Evolutionary conservation across 2,888 invertebrate species (phyloP).

Genomic region (Arrhopalites spinosus): DNA sequence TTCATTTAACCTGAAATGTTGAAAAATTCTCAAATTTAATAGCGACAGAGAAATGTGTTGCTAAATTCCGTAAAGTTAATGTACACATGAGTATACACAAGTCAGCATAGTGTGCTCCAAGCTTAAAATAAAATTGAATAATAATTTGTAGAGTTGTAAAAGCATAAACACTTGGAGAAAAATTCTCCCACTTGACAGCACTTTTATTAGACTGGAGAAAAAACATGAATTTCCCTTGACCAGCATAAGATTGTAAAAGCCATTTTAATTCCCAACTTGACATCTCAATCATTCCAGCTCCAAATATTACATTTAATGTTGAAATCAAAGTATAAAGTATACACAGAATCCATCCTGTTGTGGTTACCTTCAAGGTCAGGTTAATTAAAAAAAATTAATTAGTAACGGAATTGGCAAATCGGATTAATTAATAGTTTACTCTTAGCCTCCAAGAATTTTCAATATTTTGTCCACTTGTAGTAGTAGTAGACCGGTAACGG

Average conservation of each 20-base stretch:
- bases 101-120: slow-evolving; percentile 29
- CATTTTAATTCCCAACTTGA: neutral
- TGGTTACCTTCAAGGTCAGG: too few species aligned
- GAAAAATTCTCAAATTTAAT: neutral
- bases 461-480: neutral
- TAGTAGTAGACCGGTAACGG: neutral
- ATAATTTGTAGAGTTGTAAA: slow-evolving; percentile 17
- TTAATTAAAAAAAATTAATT: too few species aligned
- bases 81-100: slow-evolving; percentile 15
- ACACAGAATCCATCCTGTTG: slow-evolving; percentile 2
- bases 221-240: slow-evolving; percentile 21
- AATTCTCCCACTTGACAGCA: neutral
- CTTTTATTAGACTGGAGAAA: slow-evolving; percentile 10
- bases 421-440: neutral
- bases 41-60: neutral
- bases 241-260: neutral
- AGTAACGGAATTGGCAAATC: neutral
- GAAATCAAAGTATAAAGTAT: slow-evolving; percentile 13
- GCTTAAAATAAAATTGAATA: slow-evolving; percentile 24
- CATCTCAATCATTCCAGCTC: slow-evolving; percentile 8
- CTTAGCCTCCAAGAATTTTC: neutral
- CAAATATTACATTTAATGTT: slow-evolving; percentile 12
- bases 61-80: slow-evolving; percentile 3
- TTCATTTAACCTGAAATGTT: neutral
- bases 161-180: neutral